A percentile compares a stretch with the other conserved stretches of the same genome.
phyloP scores from a whole-genome alignment of 1,140 invertebrate genomes.

The Zaprionus africanus region DNA sequence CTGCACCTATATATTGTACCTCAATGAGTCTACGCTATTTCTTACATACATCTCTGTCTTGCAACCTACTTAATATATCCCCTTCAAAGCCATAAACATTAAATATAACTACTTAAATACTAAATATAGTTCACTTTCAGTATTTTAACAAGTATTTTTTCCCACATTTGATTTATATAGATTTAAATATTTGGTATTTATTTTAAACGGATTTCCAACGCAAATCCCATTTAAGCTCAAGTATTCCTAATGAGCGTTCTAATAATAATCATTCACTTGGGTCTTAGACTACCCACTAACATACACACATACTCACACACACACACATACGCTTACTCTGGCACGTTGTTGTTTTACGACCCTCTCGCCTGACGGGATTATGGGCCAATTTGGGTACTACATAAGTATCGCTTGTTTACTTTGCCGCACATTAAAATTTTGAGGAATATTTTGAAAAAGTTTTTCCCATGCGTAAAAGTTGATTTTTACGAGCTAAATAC shows the following conservation, averaged over 20 bases:
- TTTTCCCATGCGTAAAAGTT: conserved; percentile 41
- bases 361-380: conserved; percentile 30
- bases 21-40: no score
- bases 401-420: conserved; percentile 58
- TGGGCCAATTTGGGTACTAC: conserved; percentile 45
- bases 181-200: conserved; percentile 38
- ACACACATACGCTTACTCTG: not conserved
- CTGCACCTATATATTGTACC: no score
- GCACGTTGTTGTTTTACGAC: conserved; percentile 34
- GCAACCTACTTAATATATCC: no score
- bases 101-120: not conserved
- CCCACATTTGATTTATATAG: conserved; percentile 19
- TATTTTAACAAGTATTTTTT: not conserved
- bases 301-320: conserved; percentile 9
- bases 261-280: conserved; percentile 52
- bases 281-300: conserved; percentile 11
- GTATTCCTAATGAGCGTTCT: conserved; percentile 45
- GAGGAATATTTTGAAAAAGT: conserved; percentile 44
- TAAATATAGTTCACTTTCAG: not conserved
- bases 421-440: conserved; percentile 57
- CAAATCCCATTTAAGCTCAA: conserved; percentile 43
- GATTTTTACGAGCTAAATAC: conserved; percentile 41
- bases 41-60: no score
- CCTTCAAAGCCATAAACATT: no score
- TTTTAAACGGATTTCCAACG: conserved; percentile 19